Evolutionary conservation across 2,888 invertebrate species (phyloP).

Genomic region (Globia sparganii): DNA sequence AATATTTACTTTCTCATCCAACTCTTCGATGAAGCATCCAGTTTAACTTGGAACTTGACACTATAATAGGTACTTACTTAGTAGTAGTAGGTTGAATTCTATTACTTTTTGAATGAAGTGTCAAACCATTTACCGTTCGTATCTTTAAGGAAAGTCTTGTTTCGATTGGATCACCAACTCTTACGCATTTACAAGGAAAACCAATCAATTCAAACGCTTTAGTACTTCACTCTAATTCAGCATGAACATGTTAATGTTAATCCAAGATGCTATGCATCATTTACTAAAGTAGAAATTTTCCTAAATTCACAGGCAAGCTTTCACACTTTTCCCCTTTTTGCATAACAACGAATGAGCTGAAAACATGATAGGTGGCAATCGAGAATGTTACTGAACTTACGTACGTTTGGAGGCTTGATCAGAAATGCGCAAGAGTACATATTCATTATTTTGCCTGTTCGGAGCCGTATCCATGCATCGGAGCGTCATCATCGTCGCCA

Average conservation of each 20-base stretch:
- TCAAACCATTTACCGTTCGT: background rate
- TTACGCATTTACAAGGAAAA: slow-evolving; percentile 28
- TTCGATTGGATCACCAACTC: slow-evolving; percentile 2
- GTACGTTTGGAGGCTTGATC: background rate
- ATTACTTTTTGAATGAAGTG: background rate
- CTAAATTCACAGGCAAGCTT: slow-evolving; percentile 13
- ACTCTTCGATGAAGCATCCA: slow-evolving; percentile 17
- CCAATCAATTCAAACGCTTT: slow-evolving; percentile 2
- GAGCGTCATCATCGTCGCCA: no score
- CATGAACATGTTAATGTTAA: slow-evolving; percentile 11
- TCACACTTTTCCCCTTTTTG: slow-evolving; percentile 22
- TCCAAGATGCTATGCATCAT: slow-evolving; percentile 1
- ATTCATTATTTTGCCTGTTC: background rate
- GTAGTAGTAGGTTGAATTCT: background rate
- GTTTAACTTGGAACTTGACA: slow-evolving; percentile 9
- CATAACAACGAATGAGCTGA: slow-evolving; percentile 11
- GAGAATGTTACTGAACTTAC: slow-evolving; percentile 18
- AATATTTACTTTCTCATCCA: slow-evolving; percentile 14
- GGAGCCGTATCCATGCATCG: background rate
- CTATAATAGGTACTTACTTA: background rate
- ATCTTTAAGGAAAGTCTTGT: slow-evolving; percentile 14
- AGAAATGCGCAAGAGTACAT: background rate
- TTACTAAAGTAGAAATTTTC: slow-evolving; percentile 25
- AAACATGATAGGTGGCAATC: slow-evolving; percentile 16
- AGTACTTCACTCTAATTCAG: slow-evolving; percentile 6